Evolutionary conservation across 2,113 vertebrate species (phyloP).

Genomic region (Noctilio leporinus): DNA sequence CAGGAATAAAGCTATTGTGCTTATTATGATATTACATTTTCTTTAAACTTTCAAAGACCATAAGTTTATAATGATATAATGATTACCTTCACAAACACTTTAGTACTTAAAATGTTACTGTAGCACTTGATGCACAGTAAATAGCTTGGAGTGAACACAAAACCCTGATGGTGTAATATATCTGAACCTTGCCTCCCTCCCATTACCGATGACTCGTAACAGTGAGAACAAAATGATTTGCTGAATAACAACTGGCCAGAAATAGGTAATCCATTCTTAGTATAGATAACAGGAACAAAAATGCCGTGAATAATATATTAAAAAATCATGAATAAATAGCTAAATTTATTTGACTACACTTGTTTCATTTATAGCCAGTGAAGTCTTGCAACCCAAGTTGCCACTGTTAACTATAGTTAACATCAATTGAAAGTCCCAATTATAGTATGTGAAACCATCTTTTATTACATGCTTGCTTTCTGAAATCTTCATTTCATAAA

Average conservation of each 20-base stretch:
- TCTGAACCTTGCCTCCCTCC: background rate
- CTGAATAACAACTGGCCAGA: background rate
- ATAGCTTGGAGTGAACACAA: conserved; percentile 2
- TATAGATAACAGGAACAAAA: background rate
- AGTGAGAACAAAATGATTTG: background rate
- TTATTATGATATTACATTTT: background rate
- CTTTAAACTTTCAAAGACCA: background rate
- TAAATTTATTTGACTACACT: background rate
- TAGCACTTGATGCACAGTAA: background rate
- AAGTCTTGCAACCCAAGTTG: background rate
- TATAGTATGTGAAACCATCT: background rate
- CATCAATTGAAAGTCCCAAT: background rate
- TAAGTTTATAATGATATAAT: background rate
- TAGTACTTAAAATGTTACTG: conserved; percentile 19
- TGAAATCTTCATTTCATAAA: background rate
- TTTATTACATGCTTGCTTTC: background rate
- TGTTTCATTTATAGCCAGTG: background rate
- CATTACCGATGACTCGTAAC: background rate
- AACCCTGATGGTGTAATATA: background rate
- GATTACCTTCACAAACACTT: conserved; percentile 20
- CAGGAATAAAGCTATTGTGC: background rate
- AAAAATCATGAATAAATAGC: background rate
- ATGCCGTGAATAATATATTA: background rate
- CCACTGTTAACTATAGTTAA: background rate
- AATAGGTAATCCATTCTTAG: background rate